These are phyloP conservation scores for Mylabris sibirica DNA, from an alignment of 2,888 invertebrate genomes.

Conservation along the genomic window DNA sequence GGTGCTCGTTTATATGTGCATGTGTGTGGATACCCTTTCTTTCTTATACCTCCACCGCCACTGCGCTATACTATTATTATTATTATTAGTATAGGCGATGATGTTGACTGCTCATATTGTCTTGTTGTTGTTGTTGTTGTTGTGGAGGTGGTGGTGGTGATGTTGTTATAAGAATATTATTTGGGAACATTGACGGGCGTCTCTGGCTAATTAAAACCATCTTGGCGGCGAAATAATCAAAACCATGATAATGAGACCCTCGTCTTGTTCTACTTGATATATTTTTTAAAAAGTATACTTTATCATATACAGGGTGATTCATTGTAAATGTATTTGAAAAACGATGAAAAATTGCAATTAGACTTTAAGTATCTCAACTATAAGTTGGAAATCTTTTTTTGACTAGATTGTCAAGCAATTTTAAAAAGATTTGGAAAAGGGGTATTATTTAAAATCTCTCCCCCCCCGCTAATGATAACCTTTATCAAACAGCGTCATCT, in stretches of 20 bases:
- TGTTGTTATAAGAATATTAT: slow-evolving; percentile 5
- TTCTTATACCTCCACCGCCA: not conserved
- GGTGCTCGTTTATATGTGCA: not conserved
- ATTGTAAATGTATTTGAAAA: too few relatives aligned
- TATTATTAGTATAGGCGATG: not conserved
- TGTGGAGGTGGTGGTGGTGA: not conserved
- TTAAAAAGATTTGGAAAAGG: too few relatives aligned
- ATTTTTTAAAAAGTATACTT: not conserved
- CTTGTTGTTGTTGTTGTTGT: not conserved
- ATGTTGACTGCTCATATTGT: slow-evolving; percentile 7
- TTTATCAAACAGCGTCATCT: too few relatives aligned
- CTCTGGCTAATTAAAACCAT: slow-evolving; percentile 10
- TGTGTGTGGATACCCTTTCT: slow-evolving; percentile 14
- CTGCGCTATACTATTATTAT: not conserved
- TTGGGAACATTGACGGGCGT: slow-evolving; percentile 8
- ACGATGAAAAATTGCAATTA: too few relatives aligned
- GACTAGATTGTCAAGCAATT: too few relatives aligned
- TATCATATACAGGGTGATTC: not conserved
- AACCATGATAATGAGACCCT: not conserved
- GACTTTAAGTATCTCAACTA: too few relatives aligned
- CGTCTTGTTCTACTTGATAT: not conserved
- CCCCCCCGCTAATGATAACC: too few relatives aligned
- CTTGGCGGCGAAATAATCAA: slow-evolving; percentile 9
- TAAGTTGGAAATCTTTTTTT: too few relatives aligned
- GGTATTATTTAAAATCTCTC: too few relatives aligned